Evolutionary conservation across 2,797 vertebrate species (phyloP), one percentile per base, ranked within the genome.

Genomic region (Glossophaga mutica): DNA sequence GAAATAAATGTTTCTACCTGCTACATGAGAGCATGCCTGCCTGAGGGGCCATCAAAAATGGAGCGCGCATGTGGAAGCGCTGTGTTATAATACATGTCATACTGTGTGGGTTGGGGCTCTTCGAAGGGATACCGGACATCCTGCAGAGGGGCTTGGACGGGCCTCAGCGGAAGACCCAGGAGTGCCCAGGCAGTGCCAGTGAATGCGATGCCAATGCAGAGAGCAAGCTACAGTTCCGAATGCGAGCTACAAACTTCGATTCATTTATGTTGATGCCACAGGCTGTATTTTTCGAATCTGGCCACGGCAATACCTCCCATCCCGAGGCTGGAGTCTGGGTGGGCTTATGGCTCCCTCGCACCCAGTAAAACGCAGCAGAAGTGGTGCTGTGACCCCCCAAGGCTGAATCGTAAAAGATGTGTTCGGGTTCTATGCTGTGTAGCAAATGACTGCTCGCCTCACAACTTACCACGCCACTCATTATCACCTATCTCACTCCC

Each of bases 181-280:
- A 44, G 62, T 37, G 55, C 52, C 42, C 10, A 2, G 6, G 14
- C n/a, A 8, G 32, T 7, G 39, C n/a, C 12, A 55, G 34, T 59
- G n/a, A 59, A 67, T 32, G 37, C 2, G 59, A n/a, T 10, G 4
- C 5, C n/a, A 57, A 46, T 0, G 0, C n/a, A 52, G 84, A 71
- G 37, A 73, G 44, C 59, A 70, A 46, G 77, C 59, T 50, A 11
- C 7, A 6, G 18, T 71, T 96, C 83, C 46, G 57, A 82, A 26
- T 22, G 62, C 5, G 65, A 87, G 29, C 71, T 39, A 74, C 82
- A 87, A 73, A 94, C 82, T 90, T 82, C 86, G 82, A 68, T 90
- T 78, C 84, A 92, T 18, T 86, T 57, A 57, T 32, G 70, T 39
- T 15, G 50, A 50, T 78, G 65, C 55, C 44, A 39, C 15, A 34